Conservation (phyloP, 1,140 invertebrate species). For the Euwallacea fornicatus region DNA sequence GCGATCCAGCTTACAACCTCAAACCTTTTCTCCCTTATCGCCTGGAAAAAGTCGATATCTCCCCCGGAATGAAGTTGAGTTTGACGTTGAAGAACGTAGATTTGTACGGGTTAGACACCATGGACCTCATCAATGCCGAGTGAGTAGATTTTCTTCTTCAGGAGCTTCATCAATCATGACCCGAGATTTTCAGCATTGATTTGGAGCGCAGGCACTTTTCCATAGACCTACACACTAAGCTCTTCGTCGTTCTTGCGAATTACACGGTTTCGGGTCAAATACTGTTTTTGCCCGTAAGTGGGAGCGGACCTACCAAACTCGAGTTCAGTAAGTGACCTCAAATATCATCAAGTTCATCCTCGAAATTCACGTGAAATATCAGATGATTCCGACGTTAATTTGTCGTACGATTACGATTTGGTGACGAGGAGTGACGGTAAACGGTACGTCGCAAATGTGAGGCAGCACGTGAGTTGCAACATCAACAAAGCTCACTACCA, state of each 20-base stretch:
- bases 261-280: slow-evolving; percentile 54
- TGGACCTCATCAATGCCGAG: slow-evolving; percentile 40
- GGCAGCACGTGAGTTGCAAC: slow-evolving; percentile 33
- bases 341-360: neutral
- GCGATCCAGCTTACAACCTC: neutral
- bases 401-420: slow-evolving; percentile 20
- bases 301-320: slow-evolving; percentile 53
- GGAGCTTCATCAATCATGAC: neutral
- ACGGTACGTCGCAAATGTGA: slow-evolving; percentile 21
- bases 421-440: slow-evolving; percentile 32
- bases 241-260: slow-evolving; percentile 37
- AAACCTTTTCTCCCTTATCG: no score
- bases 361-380: slow-evolving; percentile 2
- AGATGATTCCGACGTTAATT: slow-evolving; percentile 35
- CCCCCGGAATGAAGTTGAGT: slow-evolving; percentile 38
- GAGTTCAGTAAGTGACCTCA: slow-evolving; percentile 49
- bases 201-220: slow-evolving; percentile 3
- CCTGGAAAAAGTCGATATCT: slow-evolving; percentile 31
- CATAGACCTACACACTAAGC: neutral
- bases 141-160: slow-evolving; percentile 26
- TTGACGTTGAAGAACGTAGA: slow-evolving; percentile 38
- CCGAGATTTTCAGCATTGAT: slow-evolving; percentile 17
- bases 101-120: slow-evolving; percentile 41
- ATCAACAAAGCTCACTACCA: slow-evolving; percentile 43
- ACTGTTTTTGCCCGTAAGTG: slow-evolving; percentile 53